Percentiles rank a stretch among this genome's conserved stretches.
Evolutionary conservation across 2,888 invertebrate genomes (phyloP).

Genomic region (Cheilosia vernalis): DNA sequence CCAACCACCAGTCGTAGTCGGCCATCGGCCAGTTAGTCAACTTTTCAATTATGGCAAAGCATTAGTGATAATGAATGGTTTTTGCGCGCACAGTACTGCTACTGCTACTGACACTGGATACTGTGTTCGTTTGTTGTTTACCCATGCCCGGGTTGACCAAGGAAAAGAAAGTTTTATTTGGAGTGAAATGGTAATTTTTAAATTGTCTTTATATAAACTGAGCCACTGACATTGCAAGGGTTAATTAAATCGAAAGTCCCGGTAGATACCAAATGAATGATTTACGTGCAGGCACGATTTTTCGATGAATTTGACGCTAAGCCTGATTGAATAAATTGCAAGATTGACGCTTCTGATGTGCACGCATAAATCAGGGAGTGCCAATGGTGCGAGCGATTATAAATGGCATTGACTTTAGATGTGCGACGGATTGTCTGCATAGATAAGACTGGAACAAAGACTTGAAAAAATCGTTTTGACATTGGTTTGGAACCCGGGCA

Average conservation of each 20-base stretch:
- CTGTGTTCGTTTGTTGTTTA: not conserved
- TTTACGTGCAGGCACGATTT: conserved; percentile 37
- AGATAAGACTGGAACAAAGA: not conserved
- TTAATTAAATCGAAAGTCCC: conserved; percentile 64
- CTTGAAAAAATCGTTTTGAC: not conserved
- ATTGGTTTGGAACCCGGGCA: not conserved
- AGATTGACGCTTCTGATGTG: not conserved
- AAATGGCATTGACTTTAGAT: conserved; percentile 2
- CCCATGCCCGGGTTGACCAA: conserved; percentile 11
- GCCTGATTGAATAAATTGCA: conserved; percentile 42
- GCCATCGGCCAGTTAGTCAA: conserved; percentile 55
- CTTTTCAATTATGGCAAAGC: conserved; percentile 68
- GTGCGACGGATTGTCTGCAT: not conserved
- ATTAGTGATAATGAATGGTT: conserved; percentile 68
- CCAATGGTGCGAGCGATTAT: not conserved
- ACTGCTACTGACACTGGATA: conserved; percentile 40
- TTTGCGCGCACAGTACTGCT: conserved; percentile 64
- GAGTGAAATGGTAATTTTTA: conserved; percentile 47
- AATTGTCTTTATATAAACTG: conserved; percentile 31
- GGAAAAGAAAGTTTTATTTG: conserved; percentile 69
- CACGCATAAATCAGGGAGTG: conserved; percentile 52
- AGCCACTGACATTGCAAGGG: conserved; percentile 49
- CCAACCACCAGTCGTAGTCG: conserved; percentile 10
- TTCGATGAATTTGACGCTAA: conserved; percentile 38
- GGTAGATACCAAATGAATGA: not conserved